Conservation (phyloP, 2,113 vertebrate species). For the Callospermophilus lateralis region DNA sequence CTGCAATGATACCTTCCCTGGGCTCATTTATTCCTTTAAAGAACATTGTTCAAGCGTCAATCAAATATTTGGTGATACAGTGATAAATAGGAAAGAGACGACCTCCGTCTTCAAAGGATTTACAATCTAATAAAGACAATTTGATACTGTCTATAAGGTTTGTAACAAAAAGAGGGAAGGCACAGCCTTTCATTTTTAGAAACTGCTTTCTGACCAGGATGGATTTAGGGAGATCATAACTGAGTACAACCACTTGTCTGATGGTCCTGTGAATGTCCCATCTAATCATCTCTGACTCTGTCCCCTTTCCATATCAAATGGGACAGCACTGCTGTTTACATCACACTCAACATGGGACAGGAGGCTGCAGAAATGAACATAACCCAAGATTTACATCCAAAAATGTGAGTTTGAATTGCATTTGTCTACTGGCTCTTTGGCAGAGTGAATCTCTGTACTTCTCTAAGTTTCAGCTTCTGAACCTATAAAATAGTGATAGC, state of each 20-base stretch:
- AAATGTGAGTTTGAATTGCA: background rate
- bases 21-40: conserved; percentile 4
- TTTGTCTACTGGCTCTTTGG: background rate
- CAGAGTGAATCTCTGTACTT: background rate
- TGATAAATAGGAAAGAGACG: background rate
- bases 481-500: background rate
- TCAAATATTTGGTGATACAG: conserved; percentile 9
- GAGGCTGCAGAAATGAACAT: background rate
- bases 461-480: background rate
- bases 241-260: background rate
- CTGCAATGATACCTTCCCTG: background rate
- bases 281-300: background rate
- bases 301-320: background rate
- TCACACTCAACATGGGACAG: background rate
- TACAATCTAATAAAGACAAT: conserved; percentile 4
- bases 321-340: background rate
- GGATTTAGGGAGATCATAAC: background rate
- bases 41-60: background rate
- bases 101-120: background rate
- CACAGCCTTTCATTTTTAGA: background rate
- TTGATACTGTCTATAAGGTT: background rate
- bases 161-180: background rate
- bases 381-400: background rate
- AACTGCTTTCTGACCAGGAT: background rate
- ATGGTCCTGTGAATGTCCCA: background rate